These are phyloP conservation scores for Apotomis betuletana DNA, from an alignment of 2,888 invertebrate genomes.

Conservation along the genomic window DNA sequence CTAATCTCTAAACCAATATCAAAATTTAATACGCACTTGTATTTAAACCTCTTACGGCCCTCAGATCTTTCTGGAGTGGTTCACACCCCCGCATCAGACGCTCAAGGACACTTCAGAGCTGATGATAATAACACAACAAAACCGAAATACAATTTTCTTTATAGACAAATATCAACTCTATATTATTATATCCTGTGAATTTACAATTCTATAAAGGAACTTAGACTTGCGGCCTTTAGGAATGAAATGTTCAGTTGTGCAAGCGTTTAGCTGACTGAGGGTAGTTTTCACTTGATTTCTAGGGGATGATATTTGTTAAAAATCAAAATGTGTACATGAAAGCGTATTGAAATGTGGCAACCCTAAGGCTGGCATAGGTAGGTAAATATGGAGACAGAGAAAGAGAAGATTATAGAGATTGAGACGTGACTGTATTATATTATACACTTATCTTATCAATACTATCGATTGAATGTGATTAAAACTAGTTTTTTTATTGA, in stretches of 20 bases:
- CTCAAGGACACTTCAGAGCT: constrained; percentile 44
- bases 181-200: not conserved
- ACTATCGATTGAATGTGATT: too few species aligned
- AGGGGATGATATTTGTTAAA: constrained; percentile 35
- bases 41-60: constrained; percentile 47
- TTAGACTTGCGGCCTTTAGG: not conserved
- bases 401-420: too few species aligned
- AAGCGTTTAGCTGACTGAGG: constrained; percentile 28
- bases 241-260: constrained; percentile 2
- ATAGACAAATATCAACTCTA: not conserved
- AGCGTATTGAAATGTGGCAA: constrained; percentile 5
- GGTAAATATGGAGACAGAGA: not conserved
- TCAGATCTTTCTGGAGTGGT: constrained; percentile 43
- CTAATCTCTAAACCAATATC: constrained; percentile 43
- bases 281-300: constrained; percentile 26
- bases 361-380: not conserved
- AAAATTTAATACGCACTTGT: constrained; percentile 42
- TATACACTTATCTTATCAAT: too few species aligned
- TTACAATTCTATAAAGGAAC: not conserved
- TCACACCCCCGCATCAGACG: constrained; percentile 44
- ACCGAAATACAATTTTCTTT: not conserved
- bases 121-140: constrained; percentile 39
- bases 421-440: too few species aligned
- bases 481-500: too few species aligned
- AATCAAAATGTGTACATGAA: constrained; percentile 28